Base-by-base conservation (phyloP, 2,113 vertebrate species). In the Syngnathus floridae region DNA sequence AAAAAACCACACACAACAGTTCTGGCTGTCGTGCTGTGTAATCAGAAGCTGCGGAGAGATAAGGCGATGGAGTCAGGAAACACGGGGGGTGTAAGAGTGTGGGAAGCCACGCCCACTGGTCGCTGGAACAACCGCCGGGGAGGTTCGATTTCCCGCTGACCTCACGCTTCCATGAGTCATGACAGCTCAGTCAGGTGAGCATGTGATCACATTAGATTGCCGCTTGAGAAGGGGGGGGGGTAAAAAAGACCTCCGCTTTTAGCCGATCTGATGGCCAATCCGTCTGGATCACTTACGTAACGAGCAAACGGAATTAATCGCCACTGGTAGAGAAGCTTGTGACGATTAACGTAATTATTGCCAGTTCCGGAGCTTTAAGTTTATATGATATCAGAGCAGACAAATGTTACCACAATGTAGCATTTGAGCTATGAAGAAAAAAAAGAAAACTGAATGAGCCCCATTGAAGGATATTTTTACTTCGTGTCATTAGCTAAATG, bases 261-360 rank as follows among this genome's bases (percentile, higher is more conserved):
- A 59, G 41, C 40, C 63, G 63, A 62, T 74, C 61, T 40, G 37
- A 58, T 54, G 46, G 38, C 43, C 63, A 66, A 65, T 75, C 61
- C 73, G 31, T 57, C 61, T 62, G 66, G 62, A 84, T 82, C 73
- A 55, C 71, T 89, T 86, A 76, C 77, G 71, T 78, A 82, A 88
- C 66, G 69, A 58, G 11, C 57, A 49, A 4, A 56, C 62, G 49
- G 63, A 46, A 65, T 67, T 72, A 81, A 35, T 64, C 71, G 62
- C 59, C 35, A 46, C 41, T 69, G 62, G 67, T 64, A 76, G 54
- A 55, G 66, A 56, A 66, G 66, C 72, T 87, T 82, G 81, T 82
- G 38, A 71, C 64, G 77, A 46, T 46, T 14, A 46, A 5, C 43
- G 13, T 5, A 17, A 1, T 17, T 46, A 5, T 14, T 64, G 48